Conservation (phyloP, 2,888 invertebrate species). For the Acleris holmiana region DNA sequence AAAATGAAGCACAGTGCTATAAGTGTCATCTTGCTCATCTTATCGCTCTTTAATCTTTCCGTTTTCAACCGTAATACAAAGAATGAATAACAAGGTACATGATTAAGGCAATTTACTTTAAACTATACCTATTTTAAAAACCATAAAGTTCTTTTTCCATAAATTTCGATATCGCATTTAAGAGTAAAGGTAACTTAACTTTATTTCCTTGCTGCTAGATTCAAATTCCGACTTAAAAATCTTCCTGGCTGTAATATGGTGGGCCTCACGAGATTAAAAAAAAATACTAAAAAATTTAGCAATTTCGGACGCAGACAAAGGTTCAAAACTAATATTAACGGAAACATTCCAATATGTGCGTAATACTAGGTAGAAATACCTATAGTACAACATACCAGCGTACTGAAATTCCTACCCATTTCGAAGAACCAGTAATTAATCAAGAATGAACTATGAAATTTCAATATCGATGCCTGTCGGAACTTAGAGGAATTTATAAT, state of each 20-base stretch:
- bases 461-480: slow-evolving; percentile 33
- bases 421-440: slow-evolving; percentile 25
- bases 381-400: slow-evolving; percentile 3
- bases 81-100: background rate
- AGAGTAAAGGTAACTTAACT: too few relatives aligned
- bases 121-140: too few relatives aligned
- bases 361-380: background rate
- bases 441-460: slow-evolving; percentile 37
- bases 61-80: slow-evolving; percentile 4
- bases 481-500: slow-evolving; percentile 34
- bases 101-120: too few relatives aligned
- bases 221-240: too few relatives aligned
- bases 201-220: too few relatives aligned
- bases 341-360: background rate
- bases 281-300: too few relatives aligned
- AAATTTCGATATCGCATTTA: too few relatives aligned
- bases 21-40: slow-evolving; percentile 21
- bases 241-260: too few relatives aligned
- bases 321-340: too few relatives aligned
- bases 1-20: slow-evolving; percentile 1
- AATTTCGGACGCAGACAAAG: too few relatives aligned
- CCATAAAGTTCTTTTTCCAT: too few relatives aligned
- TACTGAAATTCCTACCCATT: slow-evolving; percentile 22
- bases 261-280: too few relatives aligned
- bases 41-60: background rate